These are phyloP conservation scores for Bovichtus diacanthus DNA, from an alignment of 2,797 vertebrate species.

Conservation along the genomic window DNA sequence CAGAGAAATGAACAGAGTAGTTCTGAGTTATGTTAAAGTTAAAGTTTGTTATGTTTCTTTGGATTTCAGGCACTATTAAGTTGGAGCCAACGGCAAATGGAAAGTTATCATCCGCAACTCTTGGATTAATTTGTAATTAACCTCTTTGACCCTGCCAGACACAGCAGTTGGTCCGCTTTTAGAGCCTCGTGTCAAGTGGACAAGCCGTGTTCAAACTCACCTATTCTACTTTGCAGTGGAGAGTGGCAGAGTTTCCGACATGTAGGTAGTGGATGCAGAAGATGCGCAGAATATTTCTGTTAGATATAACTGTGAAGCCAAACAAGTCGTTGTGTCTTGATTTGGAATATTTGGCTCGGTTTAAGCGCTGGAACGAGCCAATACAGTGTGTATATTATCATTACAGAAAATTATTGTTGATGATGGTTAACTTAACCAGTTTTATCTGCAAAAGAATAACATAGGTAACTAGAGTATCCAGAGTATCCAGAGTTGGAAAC, in stretches of 20 bases:
- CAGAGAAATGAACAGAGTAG: too few species aligned
- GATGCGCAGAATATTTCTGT: too few species aligned
- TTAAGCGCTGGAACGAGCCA: neutral
- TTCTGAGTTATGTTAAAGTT: too few species aligned
- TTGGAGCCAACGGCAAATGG: slow-evolving; percentile 17
- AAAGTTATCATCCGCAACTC: slow-evolving; percentile 8
- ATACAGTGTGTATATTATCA: neutral
- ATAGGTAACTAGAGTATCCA: too few species aligned
- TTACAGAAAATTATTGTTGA: neutral
- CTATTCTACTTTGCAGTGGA: neutral
- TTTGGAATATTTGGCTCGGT: neutral
- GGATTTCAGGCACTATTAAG: too few species aligned
- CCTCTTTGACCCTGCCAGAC: slow-evolving; percentile 34
- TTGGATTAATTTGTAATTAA: slow-evolving; percentile 54
- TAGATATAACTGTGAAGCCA: neutral
- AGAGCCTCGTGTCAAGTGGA: neutral
- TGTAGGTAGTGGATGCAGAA: neutral
- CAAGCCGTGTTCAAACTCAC: neutral
- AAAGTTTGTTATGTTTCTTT: too few species aligned
- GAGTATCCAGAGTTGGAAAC: neutral
- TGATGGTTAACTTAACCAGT: too few species aligned
- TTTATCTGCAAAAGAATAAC: neutral
- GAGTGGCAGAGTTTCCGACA: neutral
- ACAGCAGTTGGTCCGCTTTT: neutral
- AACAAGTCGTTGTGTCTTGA: neutral